Evolutionary conservation across 2,888 invertebrate species (phyloP), one percentile per base, ranked within the genome.

Genomic region (Clostera curtula): DNA sequence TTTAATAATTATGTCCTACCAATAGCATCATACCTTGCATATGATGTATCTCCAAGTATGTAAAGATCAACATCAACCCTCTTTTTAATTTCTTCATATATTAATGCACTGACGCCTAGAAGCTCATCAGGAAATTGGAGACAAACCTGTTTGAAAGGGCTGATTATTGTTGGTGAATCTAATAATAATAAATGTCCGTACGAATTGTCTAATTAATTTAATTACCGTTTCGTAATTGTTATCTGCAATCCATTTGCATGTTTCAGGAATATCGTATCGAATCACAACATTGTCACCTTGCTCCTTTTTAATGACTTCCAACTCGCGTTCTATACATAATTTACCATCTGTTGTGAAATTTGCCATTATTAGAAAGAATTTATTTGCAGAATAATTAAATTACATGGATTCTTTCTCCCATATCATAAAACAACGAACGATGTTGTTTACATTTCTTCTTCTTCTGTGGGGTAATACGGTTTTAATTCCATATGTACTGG

Each of bases 41-140:
- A 97, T 1, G 95, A 92, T 5, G 96, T 96, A 56, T 97, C 97
- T 2, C 93, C 96, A 29, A 97, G 80, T 49, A 97, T 90, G 53
- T 91, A 96, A 1, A 93, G 75, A 54, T 90, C 88, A 1, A 71
- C 67, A 26, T 83, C 73, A 11, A 66, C 49, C 26, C 59, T 52
- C 12, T 67, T 61, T 36, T 77, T 84, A 3, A 88, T 66, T 51
- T 86, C 85, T 17, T 86, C 82, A 32, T 89, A 89, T 32, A 97
- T 87, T 33, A 85, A 73, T 2, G 89, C 86, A 31, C 95, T 90
- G 56, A 91, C 87, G 11, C 71, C 57, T 28, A 97, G 75, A 29
- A 95, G 80, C 24, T 88, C 85, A 74, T 97, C 97, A 5, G 97
- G 96, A 70, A 97, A 96, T 83, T 97, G 97, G 20, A 97, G 80